Evolutionary conservation across 2,113 vertebrate genomes (phyloP).

Genomic region (Urocynchramus pylzowi): DNA sequence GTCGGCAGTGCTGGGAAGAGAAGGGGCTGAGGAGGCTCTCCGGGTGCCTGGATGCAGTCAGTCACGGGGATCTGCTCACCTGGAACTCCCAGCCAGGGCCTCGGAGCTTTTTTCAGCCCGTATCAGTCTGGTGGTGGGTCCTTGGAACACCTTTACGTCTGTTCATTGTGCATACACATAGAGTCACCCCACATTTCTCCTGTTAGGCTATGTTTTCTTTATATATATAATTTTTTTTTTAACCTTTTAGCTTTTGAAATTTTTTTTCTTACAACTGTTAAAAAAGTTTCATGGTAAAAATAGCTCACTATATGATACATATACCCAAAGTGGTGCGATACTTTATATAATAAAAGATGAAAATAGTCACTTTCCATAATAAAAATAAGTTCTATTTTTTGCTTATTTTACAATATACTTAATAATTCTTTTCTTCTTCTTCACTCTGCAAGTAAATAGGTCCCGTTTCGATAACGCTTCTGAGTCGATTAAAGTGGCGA

Average conservation of each 20-base stretch:
- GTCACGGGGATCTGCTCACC: neutral
- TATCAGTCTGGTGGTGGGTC: neutral
- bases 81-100: neutral
- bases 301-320: slow-evolving; percentile 92
- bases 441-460: slow-evolving; percentile 74
- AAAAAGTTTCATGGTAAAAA: slow-evolving; percentile 88
- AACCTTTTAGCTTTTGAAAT: slow-evolving; percentile 58
- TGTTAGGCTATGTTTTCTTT: slow-evolving; percentile 65
- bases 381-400: slow-evolving; percentile 99
- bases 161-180: slow-evolving; percentile 7
- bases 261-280: slow-evolving; percentile 75
- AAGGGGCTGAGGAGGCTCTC: slow-evolving; percentile 4
- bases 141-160: slow-evolving; percentile 16
- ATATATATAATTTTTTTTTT: slow-evolving; percentile 47
- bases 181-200: slow-evolving; percentile 32
- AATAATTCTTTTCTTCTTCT: slow-evolving; percentile 80
- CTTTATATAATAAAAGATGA: slow-evolving; percentile 88
- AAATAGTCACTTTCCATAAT: slow-evolving; percentile 97
- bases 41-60: neutral
- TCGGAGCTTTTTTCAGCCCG: neutral
- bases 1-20: neutral
- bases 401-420: slow-evolving; percentile 99
- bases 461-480: slow-evolving; percentile 64
- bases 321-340: slow-evolving; percentile 82
- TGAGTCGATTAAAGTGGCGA: slow-evolving; percentile 59